Conservation (phyloP, 30 jellyfish, hydroid and myxozoan genomes). For the Morbakka virulenta region DNA sequence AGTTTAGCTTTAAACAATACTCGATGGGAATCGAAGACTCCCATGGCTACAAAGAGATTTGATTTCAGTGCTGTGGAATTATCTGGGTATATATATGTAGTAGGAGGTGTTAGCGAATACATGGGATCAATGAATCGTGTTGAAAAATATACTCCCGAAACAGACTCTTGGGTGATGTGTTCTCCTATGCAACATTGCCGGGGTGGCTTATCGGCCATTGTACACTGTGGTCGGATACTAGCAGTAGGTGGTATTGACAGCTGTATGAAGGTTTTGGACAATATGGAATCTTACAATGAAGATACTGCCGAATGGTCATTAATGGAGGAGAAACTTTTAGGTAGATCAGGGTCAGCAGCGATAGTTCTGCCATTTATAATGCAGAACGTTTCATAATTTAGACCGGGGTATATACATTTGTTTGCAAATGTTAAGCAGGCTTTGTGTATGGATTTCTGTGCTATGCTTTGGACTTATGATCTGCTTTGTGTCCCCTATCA, state of each 20-base stretch:
- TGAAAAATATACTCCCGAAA: conserved; percentile 66
- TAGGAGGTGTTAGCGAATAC: conserved; percentile 86
- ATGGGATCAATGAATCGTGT: conserved; percentile 84
- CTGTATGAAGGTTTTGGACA: conserved; percentile 70
- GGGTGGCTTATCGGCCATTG: conserved; percentile 90
- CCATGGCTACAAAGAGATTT: conserved; percentile 80
- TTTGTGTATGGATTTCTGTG: no score
- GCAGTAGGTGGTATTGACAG: conserved; percentile 90
- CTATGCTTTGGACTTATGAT: no score
- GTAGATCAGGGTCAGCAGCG: conserved; percentile 83
- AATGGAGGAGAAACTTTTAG: conserved; percentile 52
- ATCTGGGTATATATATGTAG: conserved; percentile 82
- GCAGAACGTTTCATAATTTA: no score
- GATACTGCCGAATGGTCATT: conserved; percentile 66
- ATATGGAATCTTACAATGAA: conserved; percentile 90
- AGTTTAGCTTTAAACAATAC: conserved; percentile 40
- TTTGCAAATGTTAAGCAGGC: no score
- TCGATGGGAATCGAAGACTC: conserved; percentile 66
- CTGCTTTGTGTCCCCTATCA: no score
- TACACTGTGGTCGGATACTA: conserved; percentile 78
- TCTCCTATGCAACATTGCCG: conserved; percentile 80
- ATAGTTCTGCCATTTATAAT: conserved; percentile 71
- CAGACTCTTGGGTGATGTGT: conserved; percentile 71
- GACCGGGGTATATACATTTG: no score
- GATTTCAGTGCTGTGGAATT: conserved; percentile 86